A percentile compares a stretch with the other conserved stretches of the same genome.
These are phyloP conservation scores for Epistrophe grossulariae DNA, from an alignment of 2,888 invertebrate species.

Conservation along the genomic window DNA sequence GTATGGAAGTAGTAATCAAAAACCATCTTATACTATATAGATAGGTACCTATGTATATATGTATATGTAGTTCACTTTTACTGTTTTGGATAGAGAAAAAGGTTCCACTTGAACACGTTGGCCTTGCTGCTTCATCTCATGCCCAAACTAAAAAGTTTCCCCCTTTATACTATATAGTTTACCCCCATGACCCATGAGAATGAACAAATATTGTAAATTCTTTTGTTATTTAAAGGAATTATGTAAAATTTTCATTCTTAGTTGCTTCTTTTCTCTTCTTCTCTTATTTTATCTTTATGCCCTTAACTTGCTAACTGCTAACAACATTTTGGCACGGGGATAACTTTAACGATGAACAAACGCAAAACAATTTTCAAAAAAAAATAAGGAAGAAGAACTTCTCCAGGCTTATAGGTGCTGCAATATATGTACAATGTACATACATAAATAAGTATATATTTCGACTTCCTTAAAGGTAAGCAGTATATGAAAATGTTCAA, in stretches of 20 bases:
- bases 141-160: background rate
- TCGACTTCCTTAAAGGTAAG: slow-evolving; percentile 37
- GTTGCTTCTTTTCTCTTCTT: background rate
- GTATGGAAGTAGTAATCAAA: slow-evolving; percentile 69
- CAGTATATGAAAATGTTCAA: slow-evolving; percentile 22
- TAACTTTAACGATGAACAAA: slow-evolving; percentile 65
- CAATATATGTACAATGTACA: background rate
- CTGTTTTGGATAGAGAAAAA: background rate
- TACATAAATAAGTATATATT: no score
- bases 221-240: slow-evolving; percentile 66
- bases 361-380: slow-evolving; percentile 52
- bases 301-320: slow-evolving; percentile 30
- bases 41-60: no score
- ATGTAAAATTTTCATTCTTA: slow-evolving; percentile 46
- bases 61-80: background rate
- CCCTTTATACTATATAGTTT: slow-evolving; percentile 7
- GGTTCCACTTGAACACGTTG: slow-evolving; percentile 8
- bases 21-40: no score
- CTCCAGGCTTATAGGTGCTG: slow-evolving; percentile 39
- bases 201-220: slow-evolving; percentile 64
- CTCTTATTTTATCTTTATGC: slow-evolving; percentile 4
- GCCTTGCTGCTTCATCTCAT: background rate
- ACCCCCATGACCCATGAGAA: slow-evolving; percentile 29
- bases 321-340: slow-evolving; percentile 45
- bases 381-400: slow-evolving; percentile 16